phyloP scores from a whole-genome alignment of 2,797 vertebrate species.

The Falco peregrinus region DNA sequence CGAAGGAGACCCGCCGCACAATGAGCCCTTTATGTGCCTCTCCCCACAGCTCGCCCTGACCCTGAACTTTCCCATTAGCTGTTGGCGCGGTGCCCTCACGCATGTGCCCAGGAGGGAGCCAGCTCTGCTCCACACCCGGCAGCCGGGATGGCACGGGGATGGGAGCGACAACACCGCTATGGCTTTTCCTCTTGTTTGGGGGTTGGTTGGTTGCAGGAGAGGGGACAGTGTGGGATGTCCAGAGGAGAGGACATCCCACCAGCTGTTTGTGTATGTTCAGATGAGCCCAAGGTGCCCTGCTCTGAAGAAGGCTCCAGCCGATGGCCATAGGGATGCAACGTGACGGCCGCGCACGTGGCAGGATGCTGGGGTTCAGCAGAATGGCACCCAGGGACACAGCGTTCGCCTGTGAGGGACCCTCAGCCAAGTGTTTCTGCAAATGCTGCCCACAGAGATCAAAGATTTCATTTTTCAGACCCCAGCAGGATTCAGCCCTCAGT shows the following conservation, averaged over 20 bases:
- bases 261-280: fast-evolving
- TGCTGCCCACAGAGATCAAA: not conserved
- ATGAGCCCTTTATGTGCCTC: constrained; percentile 62
- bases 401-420: not conserved
- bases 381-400: fast-evolving
- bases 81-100: not conserved
- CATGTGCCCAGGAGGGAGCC: constrained; percentile 19
- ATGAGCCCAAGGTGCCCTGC: not conserved
- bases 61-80: constrained; percentile 65
- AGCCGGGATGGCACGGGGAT: fast-evolving
- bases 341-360: fast-evolving
- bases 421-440: not conserved
- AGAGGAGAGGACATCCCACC: not conserved
- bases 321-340: fast-evolving
- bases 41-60: constrained; percentile 26
- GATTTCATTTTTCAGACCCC: not conserved
- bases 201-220: not conserved
- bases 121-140: not conserved
- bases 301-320: fast-evolving
- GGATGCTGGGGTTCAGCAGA: fast-evolving
- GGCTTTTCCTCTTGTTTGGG: fast-evolving
- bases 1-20: constrained; percentile 2
- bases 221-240: not conserved
- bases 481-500: not conserved
- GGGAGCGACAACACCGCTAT: fast-evolving